phyloP scores from a whole-genome alignment of 2,888 invertebrate species.

The Stenchaetothrips biformis region DNA sequence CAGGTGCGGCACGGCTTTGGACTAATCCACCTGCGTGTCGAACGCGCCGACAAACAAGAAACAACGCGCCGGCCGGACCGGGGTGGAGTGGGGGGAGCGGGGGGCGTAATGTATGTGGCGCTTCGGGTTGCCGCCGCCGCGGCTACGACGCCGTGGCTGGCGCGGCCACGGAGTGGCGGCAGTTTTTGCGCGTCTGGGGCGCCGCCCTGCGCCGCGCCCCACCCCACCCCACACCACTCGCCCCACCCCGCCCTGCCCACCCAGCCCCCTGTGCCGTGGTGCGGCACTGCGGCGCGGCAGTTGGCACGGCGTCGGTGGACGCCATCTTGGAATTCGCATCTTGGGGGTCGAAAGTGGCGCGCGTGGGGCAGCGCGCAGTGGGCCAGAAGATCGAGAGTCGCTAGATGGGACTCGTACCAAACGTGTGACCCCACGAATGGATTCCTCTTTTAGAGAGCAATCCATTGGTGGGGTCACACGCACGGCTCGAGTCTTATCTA shows the following conservation, averaged over 20 bases:
- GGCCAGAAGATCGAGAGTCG: no score
- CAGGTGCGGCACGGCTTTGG: no score
- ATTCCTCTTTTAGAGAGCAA: no score
- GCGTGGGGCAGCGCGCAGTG: background rate
- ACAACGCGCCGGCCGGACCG: background rate
- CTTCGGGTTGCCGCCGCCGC: background rate
- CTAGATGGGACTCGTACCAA: no score
- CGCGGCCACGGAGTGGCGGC: background rate
- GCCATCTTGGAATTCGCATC: constrained; percentile 10
- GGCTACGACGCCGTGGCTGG: background rate
- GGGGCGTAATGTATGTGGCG: background rate
- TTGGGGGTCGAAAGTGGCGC: background rate
- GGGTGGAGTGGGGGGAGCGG: background rate
- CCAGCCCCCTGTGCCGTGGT: no score
- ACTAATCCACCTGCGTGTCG: no score
- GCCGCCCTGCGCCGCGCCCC: background rate
- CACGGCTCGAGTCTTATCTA: no score
- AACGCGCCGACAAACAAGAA: no score
- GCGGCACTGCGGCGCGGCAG: background rate
- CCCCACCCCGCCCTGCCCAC: no score
- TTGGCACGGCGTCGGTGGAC: background rate
- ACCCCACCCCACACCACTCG: no score
- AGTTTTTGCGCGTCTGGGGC: constrained; percentile 8
- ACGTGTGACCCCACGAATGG: no score
- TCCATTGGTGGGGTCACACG: no score